A percentile compares a stretch with the other conserved stretches of the same genome.
phyloP scores from a whole-genome alignment of 92 coral and sea anemone species.

The Actinernus sp. region DNA sequence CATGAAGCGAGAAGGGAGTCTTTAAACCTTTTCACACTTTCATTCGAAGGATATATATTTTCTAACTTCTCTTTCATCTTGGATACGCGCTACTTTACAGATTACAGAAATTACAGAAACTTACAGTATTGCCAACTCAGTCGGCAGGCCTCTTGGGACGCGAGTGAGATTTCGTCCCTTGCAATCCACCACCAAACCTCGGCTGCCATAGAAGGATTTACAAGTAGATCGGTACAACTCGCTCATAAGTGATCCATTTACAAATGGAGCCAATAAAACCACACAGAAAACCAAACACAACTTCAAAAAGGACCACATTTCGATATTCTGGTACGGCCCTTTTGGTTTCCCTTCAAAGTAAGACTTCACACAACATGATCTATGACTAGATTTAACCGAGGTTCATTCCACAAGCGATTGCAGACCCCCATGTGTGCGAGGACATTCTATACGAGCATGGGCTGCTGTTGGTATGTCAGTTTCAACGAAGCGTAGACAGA shows the following conservation, averaged over 20 bases:
- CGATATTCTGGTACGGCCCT: too few species aligned
- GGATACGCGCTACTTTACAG: too few species aligned
- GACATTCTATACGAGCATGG: not conserved
- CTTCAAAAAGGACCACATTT: too few species aligned
- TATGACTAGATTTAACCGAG: not conserved
- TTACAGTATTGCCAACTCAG: conserved; percentile 1
- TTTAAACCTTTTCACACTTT: not conserved
- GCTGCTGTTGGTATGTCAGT: conserved; percentile 10
- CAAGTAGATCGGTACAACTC: too few species aligned
- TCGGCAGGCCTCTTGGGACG: conserved; percentile 8
- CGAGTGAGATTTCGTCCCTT: not conserved
- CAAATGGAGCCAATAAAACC: too few species aligned
- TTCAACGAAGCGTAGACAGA: conserved; percentile 15
- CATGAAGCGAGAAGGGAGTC: not conserved
- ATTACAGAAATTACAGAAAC: too few species aligned
- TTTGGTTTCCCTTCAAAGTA: not conserved
- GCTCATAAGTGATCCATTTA: too few species aligned
- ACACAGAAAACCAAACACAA: too few species aligned
- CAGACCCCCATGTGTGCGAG: conserved; percentile 4
- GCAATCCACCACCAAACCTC: conserved; percentile 1
- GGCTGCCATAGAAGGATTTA: too few species aligned
- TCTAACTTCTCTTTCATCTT: too few species aligned
- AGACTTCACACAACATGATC: not conserved
- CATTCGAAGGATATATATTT: too few species aligned
- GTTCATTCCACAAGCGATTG: not conserved